These are phyloP conservation scores for Anarrhichthys ocellatus DNA, from an alignment of 2,113 vertebrate species.

Conservation along the genomic window DNA sequence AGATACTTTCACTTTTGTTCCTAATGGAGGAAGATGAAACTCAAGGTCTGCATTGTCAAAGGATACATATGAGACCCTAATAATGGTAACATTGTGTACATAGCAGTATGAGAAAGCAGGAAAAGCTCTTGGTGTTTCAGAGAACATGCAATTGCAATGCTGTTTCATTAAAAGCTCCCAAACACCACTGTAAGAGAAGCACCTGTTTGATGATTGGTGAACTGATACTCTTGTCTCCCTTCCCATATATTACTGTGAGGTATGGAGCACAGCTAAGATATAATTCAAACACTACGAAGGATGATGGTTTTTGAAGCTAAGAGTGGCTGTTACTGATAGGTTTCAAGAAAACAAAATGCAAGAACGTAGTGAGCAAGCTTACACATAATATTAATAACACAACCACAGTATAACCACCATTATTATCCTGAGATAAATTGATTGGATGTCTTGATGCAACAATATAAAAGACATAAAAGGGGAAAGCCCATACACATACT, in stretches of 20 bases:
- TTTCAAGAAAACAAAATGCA: background rate
- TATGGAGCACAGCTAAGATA: background rate
- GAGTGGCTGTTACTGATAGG: background rate
- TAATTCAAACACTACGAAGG: background rate
- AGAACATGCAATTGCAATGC: background rate
- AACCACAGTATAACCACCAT: background rate
- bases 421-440: background rate
- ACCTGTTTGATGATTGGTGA: background rate
- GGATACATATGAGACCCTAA: background rate
- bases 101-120: background rate
- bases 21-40: constrained; percentile 18
- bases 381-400: background rate
- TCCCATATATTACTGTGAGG: background rate
- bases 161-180: background rate
- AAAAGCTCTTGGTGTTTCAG: constrained; percentile 15
- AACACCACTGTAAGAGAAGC: background rate
- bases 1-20: background rate
- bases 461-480: background rate
- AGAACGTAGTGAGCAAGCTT: background rate
- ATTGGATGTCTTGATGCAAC: background rate
- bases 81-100: background rate
- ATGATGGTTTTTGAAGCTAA: background rate
- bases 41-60: background rate
- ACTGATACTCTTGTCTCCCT: background rate
- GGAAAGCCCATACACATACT: background rate